Conservation (phyloP, 2,797 vertebrate genomes). For the Hapalemur alaotrensis region DNA sequence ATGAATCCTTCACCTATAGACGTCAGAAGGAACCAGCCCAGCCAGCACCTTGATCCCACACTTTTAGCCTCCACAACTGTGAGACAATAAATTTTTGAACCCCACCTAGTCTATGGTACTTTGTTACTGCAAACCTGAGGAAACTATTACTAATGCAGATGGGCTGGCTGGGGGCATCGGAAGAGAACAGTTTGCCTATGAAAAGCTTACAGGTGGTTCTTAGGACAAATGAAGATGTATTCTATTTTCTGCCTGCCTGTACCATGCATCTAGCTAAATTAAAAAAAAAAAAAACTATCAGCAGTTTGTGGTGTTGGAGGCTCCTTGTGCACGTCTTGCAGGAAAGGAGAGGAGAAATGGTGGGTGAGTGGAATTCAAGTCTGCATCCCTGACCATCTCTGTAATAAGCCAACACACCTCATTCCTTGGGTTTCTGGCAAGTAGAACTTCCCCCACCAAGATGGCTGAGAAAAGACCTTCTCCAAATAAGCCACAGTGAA, state of each 20-base stretch:
- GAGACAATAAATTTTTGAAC: not conserved
- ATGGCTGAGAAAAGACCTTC: not conserved
- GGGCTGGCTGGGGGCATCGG: not conserved
- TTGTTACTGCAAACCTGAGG: not conserved
- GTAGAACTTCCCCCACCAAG: not conserved
- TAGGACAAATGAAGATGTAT: not conserved
- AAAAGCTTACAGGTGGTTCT: not conserved
- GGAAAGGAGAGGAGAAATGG: not conserved
- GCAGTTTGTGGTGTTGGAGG: too few species aligned
- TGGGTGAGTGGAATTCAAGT: not conserved
- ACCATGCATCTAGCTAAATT: rapidly evolving
- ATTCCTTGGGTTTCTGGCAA: not conserved
- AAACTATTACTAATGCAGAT: not conserved
- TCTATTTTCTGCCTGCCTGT: not conserved
- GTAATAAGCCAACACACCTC: too few species aligned
- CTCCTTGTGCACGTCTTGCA: not conserved
- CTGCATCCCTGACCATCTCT: not conserved
- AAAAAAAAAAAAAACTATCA: not conserved
- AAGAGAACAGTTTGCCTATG: too few species aligned
- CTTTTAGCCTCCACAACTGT: not conserved
- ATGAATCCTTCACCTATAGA: too few species aligned
- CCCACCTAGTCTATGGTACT: rapidly evolving
- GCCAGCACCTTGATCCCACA: not conserved
- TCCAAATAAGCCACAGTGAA: not conserved
- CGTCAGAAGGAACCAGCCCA: not conserved